Percentiles rank a stretch among this genome's conserved stretches.
phyloP scores from a whole-genome alignment of 1,140 invertebrate genomes.

The Leptinotarsa lineolata region DNA sequence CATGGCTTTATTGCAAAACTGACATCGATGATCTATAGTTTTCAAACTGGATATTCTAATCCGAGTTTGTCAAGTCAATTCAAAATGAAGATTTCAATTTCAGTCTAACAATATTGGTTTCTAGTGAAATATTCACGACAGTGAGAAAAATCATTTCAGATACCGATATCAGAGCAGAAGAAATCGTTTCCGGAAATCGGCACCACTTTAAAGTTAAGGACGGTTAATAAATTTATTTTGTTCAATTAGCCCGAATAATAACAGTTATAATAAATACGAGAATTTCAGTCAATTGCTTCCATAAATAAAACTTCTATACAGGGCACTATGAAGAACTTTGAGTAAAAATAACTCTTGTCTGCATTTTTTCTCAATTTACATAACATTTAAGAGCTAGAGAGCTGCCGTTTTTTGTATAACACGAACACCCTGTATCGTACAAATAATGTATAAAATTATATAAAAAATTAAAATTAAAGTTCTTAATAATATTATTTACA shows the following conservation, averaged over 20 bases:
- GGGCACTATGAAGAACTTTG: constrained; percentile 15
- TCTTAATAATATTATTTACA: constrained; percentile 33
- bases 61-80: too few relatives aligned
- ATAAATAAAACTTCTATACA: constrained; percentile 29
- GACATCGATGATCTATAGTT: too few relatives aligned
- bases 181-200: neutral
- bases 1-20: neutral
- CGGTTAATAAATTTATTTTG: constrained; percentile 29
- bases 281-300: constrained; percentile 29
- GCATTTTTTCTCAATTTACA: constrained; percentile 15
- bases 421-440: constrained; percentile 41
- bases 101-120: too few relatives aligned
- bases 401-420: constrained; percentile 32
- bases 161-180: neutral
- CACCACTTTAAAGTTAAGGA: constrained; percentile 25
- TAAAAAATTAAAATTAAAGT: constrained; percentile 43
- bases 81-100: too few relatives aligned
- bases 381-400: constrained; percentile 33
- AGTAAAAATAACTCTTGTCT: constrained; percentile 10
- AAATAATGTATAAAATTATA: constrained; percentile 43
- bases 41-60: too few relatives aligned
- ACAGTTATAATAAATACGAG: constrained; percentile 21
- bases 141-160: neutral
- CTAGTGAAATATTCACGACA: neutral
- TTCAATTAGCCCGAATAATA: constrained; percentile 26